Percentiles rank a stretch among this genome's conserved stretches.
Conservation (phyloP, 2,113 vertebrate genomes). For the Rhodinocichla rosea region DNA sequence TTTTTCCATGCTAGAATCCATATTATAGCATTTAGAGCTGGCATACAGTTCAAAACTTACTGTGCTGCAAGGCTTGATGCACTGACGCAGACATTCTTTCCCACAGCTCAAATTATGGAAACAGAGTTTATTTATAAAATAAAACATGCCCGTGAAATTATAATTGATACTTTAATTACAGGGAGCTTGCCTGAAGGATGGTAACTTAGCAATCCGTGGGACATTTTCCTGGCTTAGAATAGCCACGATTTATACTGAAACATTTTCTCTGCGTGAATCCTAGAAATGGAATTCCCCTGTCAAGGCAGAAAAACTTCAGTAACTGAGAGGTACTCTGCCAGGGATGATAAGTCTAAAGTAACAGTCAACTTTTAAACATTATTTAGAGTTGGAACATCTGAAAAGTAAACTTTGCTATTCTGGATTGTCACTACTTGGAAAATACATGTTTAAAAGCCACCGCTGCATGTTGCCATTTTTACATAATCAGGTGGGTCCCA, state of each 20-base stretch:
- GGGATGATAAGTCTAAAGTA: not conserved
- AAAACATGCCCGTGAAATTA: constrained; percentile 33
- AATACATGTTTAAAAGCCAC: not conserved
- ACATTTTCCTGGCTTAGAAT: constrained; percentile 12
- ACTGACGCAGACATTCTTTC: constrained; percentile 18
- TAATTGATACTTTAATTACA: constrained; percentile 47
- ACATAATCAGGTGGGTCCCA: not conserved
- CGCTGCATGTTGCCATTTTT: not conserved
- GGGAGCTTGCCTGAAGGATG: not conserved
- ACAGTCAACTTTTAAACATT: not conserved
- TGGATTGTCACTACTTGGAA: not conserved
- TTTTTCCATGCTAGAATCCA: not conserved
- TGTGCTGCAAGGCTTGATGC: not conserved
- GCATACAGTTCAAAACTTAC: not conserved
- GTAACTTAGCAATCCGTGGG: not conserved
- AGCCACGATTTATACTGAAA: not conserved
- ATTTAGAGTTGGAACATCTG: not conserved
- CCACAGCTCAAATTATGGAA: constrained; percentile 28
- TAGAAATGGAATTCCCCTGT: constrained; percentile 6
- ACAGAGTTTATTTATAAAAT: constrained; percentile 47
- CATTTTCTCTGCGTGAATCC: not conserved
- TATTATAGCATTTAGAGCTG: not conserved
- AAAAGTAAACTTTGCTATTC: not conserved
- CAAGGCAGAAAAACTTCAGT: not conserved
- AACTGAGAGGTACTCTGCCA: not conserved